phyloP scores from a whole-genome alignment of 2,797 vertebrate species.

The Oryzias sinensis region DNA sequence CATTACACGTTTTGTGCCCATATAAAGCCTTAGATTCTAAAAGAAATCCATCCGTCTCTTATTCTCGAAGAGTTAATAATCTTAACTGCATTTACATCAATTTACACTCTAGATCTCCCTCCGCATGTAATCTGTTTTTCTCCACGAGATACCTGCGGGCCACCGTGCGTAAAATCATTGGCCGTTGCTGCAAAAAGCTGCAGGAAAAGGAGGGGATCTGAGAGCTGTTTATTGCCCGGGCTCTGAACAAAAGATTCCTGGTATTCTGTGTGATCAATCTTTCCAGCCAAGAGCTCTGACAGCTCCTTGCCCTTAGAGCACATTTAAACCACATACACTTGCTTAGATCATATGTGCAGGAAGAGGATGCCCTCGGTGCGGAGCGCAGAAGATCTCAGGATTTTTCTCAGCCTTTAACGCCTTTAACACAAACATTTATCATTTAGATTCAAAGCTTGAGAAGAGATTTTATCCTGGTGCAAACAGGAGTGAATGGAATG shows the following conservation, averaged over 20 bases:
- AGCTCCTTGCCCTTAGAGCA: slow-evolving; percentile 98
- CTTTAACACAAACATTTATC: too few species aligned
- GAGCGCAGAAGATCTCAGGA: slow-evolving; percentile 32
- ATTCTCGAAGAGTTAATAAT: too few species aligned
- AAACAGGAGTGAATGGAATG: slow-evolving; percentile 37
- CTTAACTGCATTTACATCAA: slow-evolving; percentile 19
- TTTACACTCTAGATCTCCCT: slow-evolving; percentile 20
- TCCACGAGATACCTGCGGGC: slow-evolving; percentile 4
- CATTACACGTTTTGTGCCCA: too few species aligned
- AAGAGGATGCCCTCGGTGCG: slow-evolving; percentile 80
- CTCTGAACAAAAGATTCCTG: slow-evolving; percentile 97
- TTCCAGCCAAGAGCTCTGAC: slow-evolving; percentile 97
- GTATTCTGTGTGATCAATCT: slow-evolving; percentile 97
- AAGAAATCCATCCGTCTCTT: too few species aligned
- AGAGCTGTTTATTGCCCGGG: slow-evolving; percentile 88
- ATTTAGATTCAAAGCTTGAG: not conserved
- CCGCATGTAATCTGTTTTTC: slow-evolving; percentile 43
- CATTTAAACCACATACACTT: slow-evolving; percentile 94
- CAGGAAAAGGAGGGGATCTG: slow-evolving; percentile 63
- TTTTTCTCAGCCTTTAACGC: slow-evolving; percentile 14
- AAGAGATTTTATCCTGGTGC: slow-evolving; percentile 16
- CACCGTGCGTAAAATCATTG: slow-evolving; percentile 46
- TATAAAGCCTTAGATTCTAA: too few species aligned
- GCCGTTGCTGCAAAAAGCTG: slow-evolving; percentile 51
- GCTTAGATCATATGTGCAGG: slow-evolving; percentile 89